Evolutionary conservation across 2,888 invertebrate species (phyloP), one percentile per base, ranked within the genome.

Genomic region (Anthrax anthrax): DNA sequence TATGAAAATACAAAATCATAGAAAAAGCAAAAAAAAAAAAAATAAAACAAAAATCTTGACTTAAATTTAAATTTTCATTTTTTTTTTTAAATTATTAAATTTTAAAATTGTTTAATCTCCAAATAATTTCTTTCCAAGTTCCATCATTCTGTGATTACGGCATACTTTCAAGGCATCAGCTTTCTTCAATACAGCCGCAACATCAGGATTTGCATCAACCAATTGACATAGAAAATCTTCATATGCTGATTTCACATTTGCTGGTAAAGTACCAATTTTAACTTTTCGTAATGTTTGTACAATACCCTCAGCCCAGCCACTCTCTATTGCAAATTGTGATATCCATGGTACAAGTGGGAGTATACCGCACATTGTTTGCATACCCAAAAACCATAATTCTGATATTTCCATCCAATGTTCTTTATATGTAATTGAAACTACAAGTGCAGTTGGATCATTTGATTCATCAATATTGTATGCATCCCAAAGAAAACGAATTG

Each of bases 261-360:
- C 78, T 34, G 83, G 84, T 42, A 91, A 70, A 3, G 84, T 81
- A 44, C 87, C 88, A 55, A 84, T 75, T 68, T 84, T 85, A 1
- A 90, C 88, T 69, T 86, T 84, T 52, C 79, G 78, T 53, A 92
- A 71, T 56, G 83, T 84, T 58, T 81, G 81, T 44, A 88, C 74
- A 47, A 91, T 89, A 13, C 89, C 90, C 61, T 87, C 82, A 4
- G 87, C 84, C 89, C 91, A 92, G n/a, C 91, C 91, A 62, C 89
- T 89, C 58, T 91, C 91, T 50, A 91, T 81, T 5, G 88, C 84
- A 67, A 90, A 90, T 58, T 90, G 88, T 0, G 87, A 86, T 51
- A 90, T 80, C 90, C 90, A 90, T 4, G 89, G 87, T 50, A 90
- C 77, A 50, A 81, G 75, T 17, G 85, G 78, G 37, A 91, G 67